phyloP scores from a whole-genome alignment of 1,140 invertebrate species.

The Holcopasites calliopsidis region DNA sequence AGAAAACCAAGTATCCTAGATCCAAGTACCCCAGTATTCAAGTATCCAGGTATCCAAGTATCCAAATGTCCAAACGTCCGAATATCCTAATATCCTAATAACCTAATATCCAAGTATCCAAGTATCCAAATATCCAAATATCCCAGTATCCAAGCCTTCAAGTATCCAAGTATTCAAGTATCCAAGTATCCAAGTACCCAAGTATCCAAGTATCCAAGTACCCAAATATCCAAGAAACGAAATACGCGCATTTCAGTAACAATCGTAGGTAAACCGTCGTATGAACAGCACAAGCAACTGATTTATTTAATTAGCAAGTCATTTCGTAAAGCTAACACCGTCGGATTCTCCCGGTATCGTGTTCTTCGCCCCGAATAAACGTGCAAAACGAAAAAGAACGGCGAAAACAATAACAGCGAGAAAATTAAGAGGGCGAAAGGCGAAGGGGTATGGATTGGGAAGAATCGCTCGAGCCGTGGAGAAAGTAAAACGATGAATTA shows the following conservation, averaged over 20 bases:
- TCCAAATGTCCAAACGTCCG: too few relatives aligned
- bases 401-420: constrained; percentile 20
- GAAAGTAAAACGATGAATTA: constrained; percentile 37
- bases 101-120: too few relatives aligned
- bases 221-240: too few relatives aligned
- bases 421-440: constrained; percentile 28
- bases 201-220: too few relatives aligned
- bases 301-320: constrained; percentile 27
- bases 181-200: too few relatives aligned
- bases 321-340: constrained; percentile 17
- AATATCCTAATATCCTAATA: too few relatives aligned
- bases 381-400: neutral
- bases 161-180: too few relatives aligned
- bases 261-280: neutral
- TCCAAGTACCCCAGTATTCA: too few relatives aligned
- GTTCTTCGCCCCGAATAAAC: constrained; percentile 6
- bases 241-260: neutral
- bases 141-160: too few relatives aligned
- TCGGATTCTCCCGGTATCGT: constrained; percentile 28
- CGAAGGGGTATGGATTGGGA: constrained; percentile 37
- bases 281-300: neutral
- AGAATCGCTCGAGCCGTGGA: constrained; percentile 30
- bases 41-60: too few relatives aligned
- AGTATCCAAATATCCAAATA: too few relatives aligned
- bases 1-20: too few relatives aligned